A percentile compares a stretch with the other conserved stretches of the same genome.
Evolutionary conservation across 2,888 invertebrate genomes (phyloP).

Genomic region (Tubiluchus corallicola): DNA sequence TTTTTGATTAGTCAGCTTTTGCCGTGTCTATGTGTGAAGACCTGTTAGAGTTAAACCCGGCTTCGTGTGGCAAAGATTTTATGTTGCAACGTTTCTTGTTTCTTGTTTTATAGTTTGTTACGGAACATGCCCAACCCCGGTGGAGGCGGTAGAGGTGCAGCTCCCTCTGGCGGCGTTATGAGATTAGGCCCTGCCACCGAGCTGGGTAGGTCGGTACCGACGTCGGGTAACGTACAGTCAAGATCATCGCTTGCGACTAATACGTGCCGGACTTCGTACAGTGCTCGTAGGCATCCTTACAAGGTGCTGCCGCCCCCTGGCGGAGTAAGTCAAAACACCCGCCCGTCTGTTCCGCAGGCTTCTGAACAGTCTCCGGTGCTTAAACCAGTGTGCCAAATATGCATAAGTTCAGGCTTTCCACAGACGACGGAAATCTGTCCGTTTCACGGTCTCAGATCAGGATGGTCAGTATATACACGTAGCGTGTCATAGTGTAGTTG

Average conservation of each 20-base stretch:
- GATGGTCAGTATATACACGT: slow-evolving; percentile 31
- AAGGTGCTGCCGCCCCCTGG: neutral
- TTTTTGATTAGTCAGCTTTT: too few relatives aligned
- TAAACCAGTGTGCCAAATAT: slow-evolving; percentile 13
- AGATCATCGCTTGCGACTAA: too few relatives aligned
- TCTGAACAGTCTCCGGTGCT: slow-evolving; percentile 12
- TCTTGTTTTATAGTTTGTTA: slow-evolving; percentile 10
- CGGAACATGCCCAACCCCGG: slow-evolving; percentile 25
- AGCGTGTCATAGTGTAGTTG: too few relatives aligned
- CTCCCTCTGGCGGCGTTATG: slow-evolving; percentile 1
- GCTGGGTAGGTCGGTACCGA: too few relatives aligned
- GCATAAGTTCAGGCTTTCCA: slow-evolving; percentile 15
- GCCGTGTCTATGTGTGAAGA: too few relatives aligned
- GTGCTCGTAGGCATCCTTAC: neutral
- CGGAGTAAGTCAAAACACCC: slow-evolving; percentile 6
- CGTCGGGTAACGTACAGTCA: too few relatives aligned
- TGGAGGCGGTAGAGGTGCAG: slow-evolving; percentile 18
- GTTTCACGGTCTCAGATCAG: slow-evolving; percentile 28
- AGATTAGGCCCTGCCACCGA: too few relatives aligned
- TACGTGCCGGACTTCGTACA: neutral
- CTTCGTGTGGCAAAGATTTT: too few relatives aligned
- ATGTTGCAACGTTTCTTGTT: too few relatives aligned
- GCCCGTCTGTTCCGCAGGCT: neutral
- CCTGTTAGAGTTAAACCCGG: too few relatives aligned
- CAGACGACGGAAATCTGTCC: slow-evolving; percentile 27